Base-by-base conservation (phyloP, 2,113 vertebrate species). In the Eolophus roseicapilla region DNA sequence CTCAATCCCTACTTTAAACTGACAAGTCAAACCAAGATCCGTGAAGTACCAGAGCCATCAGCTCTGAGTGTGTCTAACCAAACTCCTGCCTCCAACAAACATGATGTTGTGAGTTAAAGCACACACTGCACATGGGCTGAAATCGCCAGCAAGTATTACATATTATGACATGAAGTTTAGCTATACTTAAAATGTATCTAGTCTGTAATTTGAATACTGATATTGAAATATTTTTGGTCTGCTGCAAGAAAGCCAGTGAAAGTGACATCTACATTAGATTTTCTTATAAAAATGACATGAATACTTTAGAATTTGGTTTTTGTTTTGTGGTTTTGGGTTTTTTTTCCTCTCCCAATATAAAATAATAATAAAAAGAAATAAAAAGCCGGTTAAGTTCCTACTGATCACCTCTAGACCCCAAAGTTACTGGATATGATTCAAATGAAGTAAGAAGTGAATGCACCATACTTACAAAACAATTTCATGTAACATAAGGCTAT, bases 401-500 rank as follows among this genome's bases (percentile, higher is more conserved):
- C 11, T 71, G 27, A 15, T 43, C 89, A 49, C 37, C 19, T 73
- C 41, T 87, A 76, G 20, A 59, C 28, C 4, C 49, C 39, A 39
- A 86, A 62, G 47, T 59, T 67, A 70, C 52, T 69, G 44, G 27
- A 37, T 46, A 63, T 23, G 8, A 1, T 50, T 70, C 35, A 93
- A 68, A 73, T 65, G 64, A n/a, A 75, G 69, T 49, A 68, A 86
- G 37, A 71, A 69, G 74, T 39, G 13, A 83, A 79, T 37, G 46
- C 31, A 59, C 7, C 29, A 71, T 93, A 97, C 95, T 98, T 93
- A 98, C 97, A 98, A 97, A 79, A 97, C 47, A 86, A 98, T 93
- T 88, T 97, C 92, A 65, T 98, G 97, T 88, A 98, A 77, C 17
- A 44, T 96, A n/a, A 99, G 92, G 67, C 98, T 97, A 97, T 98